phyloP scores from a whole-genome alignment of 2,113 vertebrate genomes.

The Psephotus haematonotus region DNA sequence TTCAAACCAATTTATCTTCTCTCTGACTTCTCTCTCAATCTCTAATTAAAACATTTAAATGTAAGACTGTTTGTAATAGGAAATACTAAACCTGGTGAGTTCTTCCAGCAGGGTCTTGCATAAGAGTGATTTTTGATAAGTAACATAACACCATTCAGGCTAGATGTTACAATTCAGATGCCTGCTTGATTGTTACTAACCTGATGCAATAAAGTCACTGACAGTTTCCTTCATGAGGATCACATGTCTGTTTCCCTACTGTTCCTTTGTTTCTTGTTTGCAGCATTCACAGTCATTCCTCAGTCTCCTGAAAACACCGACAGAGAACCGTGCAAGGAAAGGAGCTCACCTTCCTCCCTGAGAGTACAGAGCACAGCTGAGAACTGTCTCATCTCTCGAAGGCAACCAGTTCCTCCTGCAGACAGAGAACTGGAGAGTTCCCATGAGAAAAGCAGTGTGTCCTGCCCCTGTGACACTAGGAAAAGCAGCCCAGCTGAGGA shows the following conservation, averaged over 20 bases:
- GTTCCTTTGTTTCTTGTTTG: background rate
- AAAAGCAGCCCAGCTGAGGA: background rate
- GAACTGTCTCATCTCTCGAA: constrained; percentile 26
- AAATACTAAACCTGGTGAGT: background rate
- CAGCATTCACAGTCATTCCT: constrained; percentile 42
- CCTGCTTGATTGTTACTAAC: background rate
- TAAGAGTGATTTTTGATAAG: background rate
- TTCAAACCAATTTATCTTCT: background rate
- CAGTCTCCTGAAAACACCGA: constrained; percentile 30
- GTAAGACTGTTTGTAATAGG: background rate
- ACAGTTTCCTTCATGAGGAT: background rate
- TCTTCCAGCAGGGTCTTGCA: background rate
- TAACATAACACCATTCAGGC: background rate
- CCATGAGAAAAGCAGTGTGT: background rate
- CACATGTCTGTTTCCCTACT: background rate
- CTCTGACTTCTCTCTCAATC: background rate
- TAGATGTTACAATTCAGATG: background rate
- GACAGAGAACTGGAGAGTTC: constrained; percentile 41
- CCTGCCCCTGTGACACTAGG: background rate
- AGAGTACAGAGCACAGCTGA: constrained; percentile 37
- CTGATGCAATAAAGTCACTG: background rate
- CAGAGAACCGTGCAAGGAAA: constrained; percentile 57
- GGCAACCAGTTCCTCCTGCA: constrained; percentile 23
- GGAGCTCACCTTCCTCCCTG: constrained; percentile 1
- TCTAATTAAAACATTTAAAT: background rate